Base-by-base conservation (phyloP, 2,888 invertebrate genomes). In the Drosophila paramelanica region DNA sequence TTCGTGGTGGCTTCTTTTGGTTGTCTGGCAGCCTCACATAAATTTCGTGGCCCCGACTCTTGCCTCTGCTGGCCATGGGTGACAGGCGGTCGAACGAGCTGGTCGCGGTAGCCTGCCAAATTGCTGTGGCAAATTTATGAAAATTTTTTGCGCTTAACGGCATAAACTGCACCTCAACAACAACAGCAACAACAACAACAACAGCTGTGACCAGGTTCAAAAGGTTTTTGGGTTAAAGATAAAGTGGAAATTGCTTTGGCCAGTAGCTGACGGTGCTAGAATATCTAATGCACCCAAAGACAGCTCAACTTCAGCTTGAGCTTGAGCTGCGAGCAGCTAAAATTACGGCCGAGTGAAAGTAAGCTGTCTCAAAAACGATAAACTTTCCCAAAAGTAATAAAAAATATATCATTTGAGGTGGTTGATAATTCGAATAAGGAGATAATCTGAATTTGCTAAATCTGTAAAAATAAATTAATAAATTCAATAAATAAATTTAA, bases 171-270 rank as follows among this genome's bases (percentile, higher is more conserved):
- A 58, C 38, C 61, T 61, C 66, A 61, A 41, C 52, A 39, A 33
- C 14, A 33, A 17, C n/a, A 47, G 1, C 31, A 31, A 31, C 31
- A 31, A 31, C 8, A 27, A 8, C 5, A 36, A 25, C 45, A 53
- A 42, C 42, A 31, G 36, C 31, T 51, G 53, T 14, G 43, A 39
- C 64, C 75, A 51, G 70, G 77, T 70, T 88, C 67, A 77, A 72
- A 73, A 79, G 89, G 88, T 88, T 80, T 83, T 58, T 71, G 71
- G 85, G 85, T 83, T 73, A 71, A 70, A 65, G 65, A 67, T 80
- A 39, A 68, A 75, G 68, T 67, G 60, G 59, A 88, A 81, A 74
- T 67, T 61, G 68, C 64, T 65, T 78, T 79, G 64, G 56, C 64
- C 74, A 31, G 59, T 79, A 67, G 70, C 76, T 59, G n/a, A 43